These are phyloP conservation scores for Penaeus monodon DNA, from an alignment of 2,888 invertebrate genomes.

Conservation along the genomic window DNA sequence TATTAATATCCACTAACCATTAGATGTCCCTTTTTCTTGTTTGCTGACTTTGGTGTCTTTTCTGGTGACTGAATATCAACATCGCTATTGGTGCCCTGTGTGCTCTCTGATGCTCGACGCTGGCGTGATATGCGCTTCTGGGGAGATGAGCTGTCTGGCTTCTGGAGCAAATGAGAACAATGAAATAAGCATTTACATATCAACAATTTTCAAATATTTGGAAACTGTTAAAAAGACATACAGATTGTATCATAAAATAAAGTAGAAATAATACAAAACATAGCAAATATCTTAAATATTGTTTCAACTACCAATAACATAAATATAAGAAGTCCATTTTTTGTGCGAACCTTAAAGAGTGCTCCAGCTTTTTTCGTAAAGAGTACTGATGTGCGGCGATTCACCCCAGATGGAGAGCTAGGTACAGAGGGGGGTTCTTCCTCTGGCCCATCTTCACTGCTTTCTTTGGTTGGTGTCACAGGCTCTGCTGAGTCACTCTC, in stretches of 20 bases:
- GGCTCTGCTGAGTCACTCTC: constrained; percentile 40
- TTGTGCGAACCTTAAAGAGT: constrained; percentile 60
- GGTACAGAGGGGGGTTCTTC: constrained; percentile 55
- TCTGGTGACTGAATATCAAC: constrained; percentile 31
- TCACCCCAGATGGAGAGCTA: constrained; percentile 75
- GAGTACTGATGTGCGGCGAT: constrained; percentile 81
- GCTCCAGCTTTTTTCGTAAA: constrained; percentile 79
- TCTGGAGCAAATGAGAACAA: constrained; percentile 10
- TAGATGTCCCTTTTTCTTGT: constrained; percentile 32
- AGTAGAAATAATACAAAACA: neutral
- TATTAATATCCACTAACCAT: constrained; percentile 13
- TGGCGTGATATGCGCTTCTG: constrained; percentile 54
- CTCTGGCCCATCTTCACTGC: constrained; percentile 46
- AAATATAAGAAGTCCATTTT: too few species aligned
- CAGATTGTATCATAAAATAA: neutral
- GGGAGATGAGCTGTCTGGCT: constrained; percentile 30
- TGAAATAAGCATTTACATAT: neutral
- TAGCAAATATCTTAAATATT: neutral
- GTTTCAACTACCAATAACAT: neutral
- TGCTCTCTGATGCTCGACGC: constrained; percentile 43
- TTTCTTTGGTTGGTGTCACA: constrained; percentile 30
- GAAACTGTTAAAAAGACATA: neutral
- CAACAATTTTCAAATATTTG: neutral
- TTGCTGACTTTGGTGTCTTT: constrained; percentile 10
- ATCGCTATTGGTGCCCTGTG: constrained; percentile 40